A percentile compares a stretch with the other conserved stretches of the same genome.
phyloP scores from a whole-genome alignment of 2,113 vertebrate genomes.

The Solea senegalensis region DNA sequence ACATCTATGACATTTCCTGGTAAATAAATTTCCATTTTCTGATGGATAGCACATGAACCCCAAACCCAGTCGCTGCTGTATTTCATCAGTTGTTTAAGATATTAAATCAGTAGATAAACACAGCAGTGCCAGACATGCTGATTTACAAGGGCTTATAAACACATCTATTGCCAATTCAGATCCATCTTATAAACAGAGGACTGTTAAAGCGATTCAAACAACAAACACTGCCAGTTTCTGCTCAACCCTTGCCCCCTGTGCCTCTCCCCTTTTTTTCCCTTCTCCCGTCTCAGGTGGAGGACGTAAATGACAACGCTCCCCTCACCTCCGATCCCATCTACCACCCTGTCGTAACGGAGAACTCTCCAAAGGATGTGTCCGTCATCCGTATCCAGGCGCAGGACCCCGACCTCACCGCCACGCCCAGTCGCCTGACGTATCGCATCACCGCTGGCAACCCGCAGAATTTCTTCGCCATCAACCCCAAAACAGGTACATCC shows the following conservation, averaged over 20 bases:
- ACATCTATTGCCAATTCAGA: background rate
- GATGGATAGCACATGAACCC: constrained; percentile 55
- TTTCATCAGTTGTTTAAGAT: constrained; percentile 36
- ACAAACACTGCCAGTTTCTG: background rate
- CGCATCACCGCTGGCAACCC: constrained; percentile 96
- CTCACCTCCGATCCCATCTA: constrained; percentile 96
- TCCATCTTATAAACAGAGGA: background rate
- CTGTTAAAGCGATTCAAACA: background rate
- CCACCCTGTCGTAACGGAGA: constrained; percentile 91
- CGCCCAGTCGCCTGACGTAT: constrained; percentile 87
- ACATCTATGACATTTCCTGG: constrained; percentile 61
- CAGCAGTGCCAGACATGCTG: background rate
- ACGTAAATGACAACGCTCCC: constrained; percentile 96
- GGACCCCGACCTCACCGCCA: constrained; percentile 88
- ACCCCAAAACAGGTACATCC: constrained; percentile 90
- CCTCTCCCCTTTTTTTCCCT: background rate
- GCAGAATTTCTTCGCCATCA: constrained; percentile 97
- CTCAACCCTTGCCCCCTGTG: background rate
- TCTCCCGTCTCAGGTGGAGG: constrained; percentile 82
- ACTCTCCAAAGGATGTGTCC: constrained; percentile 93
- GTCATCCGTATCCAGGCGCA: constrained; percentile 94
- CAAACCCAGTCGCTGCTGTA: background rate
- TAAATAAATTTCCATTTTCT: constrained; percentile 62
- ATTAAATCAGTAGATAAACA: constrained; percentile 17
- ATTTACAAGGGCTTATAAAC: constrained; percentile 24